Base-by-base conservation (phyloP, 2,888 invertebrate genomes). In the Cremastinae sp. region DNA sequence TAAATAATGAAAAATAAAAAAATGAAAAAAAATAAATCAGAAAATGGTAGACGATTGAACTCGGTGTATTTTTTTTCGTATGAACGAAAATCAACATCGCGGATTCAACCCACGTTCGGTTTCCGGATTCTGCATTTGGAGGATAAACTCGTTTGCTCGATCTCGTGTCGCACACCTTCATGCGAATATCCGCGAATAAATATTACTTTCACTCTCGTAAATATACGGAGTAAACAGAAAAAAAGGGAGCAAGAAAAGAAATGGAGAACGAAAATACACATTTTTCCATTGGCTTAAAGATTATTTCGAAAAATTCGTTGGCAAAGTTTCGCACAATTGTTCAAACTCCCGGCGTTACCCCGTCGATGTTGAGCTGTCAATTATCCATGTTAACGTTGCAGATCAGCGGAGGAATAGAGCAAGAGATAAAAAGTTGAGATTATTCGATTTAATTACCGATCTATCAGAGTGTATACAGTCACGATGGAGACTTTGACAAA, bases 401-500 rank as follows among this genome's bases (percentile, higher is more conserved):
- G 2, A 54, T 36, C 34, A 66, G 49, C 20, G 20, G 28, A 28
- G 2, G 28, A 2, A 28, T 2, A 28, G 5, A 28, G 5, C 2
- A 28, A 28, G 5, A 3, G 2, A 28, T 41, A 5, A 38, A 12
- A 51, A 62, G 59, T 28, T 28, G 22, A 51, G 58, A 53, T 51
- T 49, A 38, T 20, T 10, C 59, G 73, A 61, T 54, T 69, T 69
- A 76, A 76, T 76, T 69, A 76, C 59, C 69, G 41, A 76, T 76
- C 65, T 45, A 76, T 69, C 73, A 69, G 54, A 47, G 47, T 45
- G 20, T 18, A 10, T 20, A 22, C 2, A 66, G 65, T 73, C 64
- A 49, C 59, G 76, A 69, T 47, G 45, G 62, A 18, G 69, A 77
- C 69, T 77, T 77, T 77, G 76, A 77, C 74, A 74, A 77, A 77